A percentile compares a stretch with the other conserved stretches of the same genome.
Evolutionary conservation across 2,888 invertebrate species (phyloP).

Genomic region (Synergus itoensis): DNA sequence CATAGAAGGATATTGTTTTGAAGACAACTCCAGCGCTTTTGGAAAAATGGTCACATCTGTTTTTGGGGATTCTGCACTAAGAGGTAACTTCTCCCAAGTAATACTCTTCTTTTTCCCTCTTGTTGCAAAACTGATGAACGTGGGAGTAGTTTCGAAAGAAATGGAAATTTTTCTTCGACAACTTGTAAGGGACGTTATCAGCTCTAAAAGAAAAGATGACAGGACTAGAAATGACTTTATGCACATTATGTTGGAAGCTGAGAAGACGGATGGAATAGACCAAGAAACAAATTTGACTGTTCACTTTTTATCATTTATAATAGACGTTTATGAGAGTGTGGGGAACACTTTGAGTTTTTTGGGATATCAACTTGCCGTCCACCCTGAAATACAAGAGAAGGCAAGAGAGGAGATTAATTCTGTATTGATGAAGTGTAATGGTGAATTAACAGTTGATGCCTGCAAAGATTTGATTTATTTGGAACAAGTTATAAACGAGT

Average conservation of each 20-base stretch:
- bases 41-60: slow-evolving; percentile 40
- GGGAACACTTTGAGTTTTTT: slow-evolving; percentile 77
- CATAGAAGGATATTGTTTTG: slow-evolving; percentile 64
- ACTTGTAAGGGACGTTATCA: slow-evolving; percentile 73
- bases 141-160: slow-evolving; percentile 68
- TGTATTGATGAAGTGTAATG: slow-evolving; percentile 69
- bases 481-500: slow-evolving; percentile 77
- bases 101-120: slow-evolving; percentile 10
- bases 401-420: slow-evolving; percentile 77
- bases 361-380: slow-evolving; percentile 77
- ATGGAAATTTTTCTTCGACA: slow-evolving; percentile 68
- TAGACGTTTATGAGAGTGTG: slow-evolving; percentile 80
- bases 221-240: slow-evolving; percentile 77
- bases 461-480: slow-evolving; percentile 79
- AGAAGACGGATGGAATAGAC: slow-evolving; percentile 56
- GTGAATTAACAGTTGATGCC: slow-evolving; percentile 77
- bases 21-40: slow-evolving; percentile 54
- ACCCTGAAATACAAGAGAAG: slow-evolving; percentile 78
- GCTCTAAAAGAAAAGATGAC: slow-evolving; percentile 60
- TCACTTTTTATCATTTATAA: slow-evolving; percentile 79
- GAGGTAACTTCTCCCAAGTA: background rate
- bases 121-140: slow-evolving; percentile 58
- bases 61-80: slow-evolving; percentile 47
- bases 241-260: slow-evolving; percentile 75
- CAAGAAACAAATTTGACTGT: slow-evolving; percentile 76